Conservation (phyloP, 2,888 invertebrate genomes). For the Thymelicus lineola region DNA sequence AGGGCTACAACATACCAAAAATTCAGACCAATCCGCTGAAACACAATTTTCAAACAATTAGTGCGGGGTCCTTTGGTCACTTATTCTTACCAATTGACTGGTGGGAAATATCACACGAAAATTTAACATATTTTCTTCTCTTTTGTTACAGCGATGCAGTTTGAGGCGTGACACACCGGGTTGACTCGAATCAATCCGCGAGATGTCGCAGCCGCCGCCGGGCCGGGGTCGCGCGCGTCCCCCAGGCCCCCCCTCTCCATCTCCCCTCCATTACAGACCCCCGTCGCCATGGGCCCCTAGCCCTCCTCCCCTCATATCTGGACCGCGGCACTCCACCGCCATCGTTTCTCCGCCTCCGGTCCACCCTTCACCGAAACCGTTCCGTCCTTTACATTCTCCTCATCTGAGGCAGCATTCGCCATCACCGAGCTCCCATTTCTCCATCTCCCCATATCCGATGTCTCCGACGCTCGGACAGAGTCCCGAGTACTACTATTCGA, state of each 20-base stretch:
- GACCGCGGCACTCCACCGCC: constrained; percentile 83
- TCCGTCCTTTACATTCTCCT: constrained; percentile 78
- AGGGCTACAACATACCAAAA: too few species aligned
- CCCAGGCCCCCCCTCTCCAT: constrained; percentile 78
- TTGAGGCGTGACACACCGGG: constrained; percentile 83
- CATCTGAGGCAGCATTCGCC: constrained; percentile 78
- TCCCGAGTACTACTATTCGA: constrained; percentile 85
- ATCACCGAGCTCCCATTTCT: constrained; percentile 80
- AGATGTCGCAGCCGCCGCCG: constrained; percentile 81
- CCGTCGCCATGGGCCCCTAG: constrained; percentile 91
- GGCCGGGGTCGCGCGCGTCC: constrained; percentile 78
- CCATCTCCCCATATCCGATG: constrained; percentile 79
- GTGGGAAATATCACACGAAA: too few species aligned
- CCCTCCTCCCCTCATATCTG: constrained; percentile 89
- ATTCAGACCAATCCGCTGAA: too few species aligned
- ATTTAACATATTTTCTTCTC: background rate
- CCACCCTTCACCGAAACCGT: constrained; percentile 81
- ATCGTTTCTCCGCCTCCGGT: constrained; percentile 85
- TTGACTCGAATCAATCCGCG: constrained; percentile 81
- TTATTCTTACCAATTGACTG: too few species aligned
- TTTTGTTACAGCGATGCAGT: constrained; percentile 80
- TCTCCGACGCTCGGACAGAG: constrained; percentile 86
- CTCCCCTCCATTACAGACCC: constrained; percentile 89
- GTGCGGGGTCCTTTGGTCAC: too few species aligned
- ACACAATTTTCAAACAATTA: too few species aligned